Percentiles rank a stretch among this genome's conserved stretches.
Evolutionary conservation across 2,113 vertebrate species (phyloP).

Genomic region (Syrrhaptes paradoxus): DNA sequence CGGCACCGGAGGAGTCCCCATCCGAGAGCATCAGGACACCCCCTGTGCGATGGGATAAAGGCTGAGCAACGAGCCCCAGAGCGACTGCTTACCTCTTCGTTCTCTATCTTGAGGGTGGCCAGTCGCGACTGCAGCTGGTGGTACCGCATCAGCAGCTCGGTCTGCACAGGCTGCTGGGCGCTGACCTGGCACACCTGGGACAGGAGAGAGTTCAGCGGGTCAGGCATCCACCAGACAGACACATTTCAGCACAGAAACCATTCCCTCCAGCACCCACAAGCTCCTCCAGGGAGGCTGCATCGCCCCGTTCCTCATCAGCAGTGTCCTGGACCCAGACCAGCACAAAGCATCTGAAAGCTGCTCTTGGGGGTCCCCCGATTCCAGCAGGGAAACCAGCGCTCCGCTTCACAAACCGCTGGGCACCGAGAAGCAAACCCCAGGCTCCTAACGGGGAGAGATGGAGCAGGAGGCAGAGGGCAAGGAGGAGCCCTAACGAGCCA

Average conservation of each 20-base stretch:
- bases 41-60: accelerated
- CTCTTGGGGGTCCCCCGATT: neutral
- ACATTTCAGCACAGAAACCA: neutral
- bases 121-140: conserved; percentile 97
- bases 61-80: neutral
- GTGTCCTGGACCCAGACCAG: neutral
- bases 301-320: neutral
- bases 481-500: neutral
- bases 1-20: neutral
- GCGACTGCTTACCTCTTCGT: conserved; percentile 87
- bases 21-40: neutral
- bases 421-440: neutral
- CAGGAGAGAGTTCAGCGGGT: neutral
- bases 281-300: neutral
- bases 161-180: conserved; percentile 97
- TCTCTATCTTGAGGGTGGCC: conserved; percentile 96
- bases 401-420: neutral
- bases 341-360: neutral
- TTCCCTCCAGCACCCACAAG: neutral
- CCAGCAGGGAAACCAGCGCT: conserved; percentile 5
- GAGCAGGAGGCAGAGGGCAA: neutral
- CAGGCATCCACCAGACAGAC: accelerated
- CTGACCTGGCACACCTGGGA: conserved; percentile 94
- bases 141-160: conserved; percentile 92
- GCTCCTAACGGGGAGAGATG: neutral